Evolutionary conservation across 2,888 invertebrate species (phyloP).

Genomic region (Acanthosepion lycidas): DNA sequence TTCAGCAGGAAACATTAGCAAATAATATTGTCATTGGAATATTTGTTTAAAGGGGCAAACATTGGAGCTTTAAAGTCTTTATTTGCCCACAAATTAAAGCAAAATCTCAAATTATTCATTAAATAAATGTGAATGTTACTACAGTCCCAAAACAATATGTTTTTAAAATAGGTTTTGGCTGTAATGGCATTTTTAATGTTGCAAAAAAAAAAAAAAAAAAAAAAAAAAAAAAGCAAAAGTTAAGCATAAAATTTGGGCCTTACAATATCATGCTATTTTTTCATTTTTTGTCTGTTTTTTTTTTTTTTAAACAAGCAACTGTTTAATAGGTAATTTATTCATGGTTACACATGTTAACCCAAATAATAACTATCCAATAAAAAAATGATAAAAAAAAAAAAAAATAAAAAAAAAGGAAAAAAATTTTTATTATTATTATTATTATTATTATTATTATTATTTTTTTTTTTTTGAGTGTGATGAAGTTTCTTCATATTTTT

Average conservation of each 20-base stretch:
- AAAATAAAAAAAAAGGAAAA: no score
- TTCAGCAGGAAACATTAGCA: no score
- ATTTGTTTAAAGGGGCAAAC: no score
- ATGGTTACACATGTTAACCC: neutral
- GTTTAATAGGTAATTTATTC: neutral
- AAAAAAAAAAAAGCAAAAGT: neutral
- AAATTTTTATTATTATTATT: no score
- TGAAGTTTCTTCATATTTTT: no score
- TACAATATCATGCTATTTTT: neutral
- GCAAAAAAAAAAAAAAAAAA: neutral
- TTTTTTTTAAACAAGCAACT: neutral
- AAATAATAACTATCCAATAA: neutral
- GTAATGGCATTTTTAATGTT: neutral
- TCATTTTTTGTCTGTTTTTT: neutral
- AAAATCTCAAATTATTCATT: no score
- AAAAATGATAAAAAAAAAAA: neutral
- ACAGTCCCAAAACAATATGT: neutral
- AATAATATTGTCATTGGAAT: no score
- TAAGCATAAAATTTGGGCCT: neutral
- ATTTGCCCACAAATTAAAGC: no score
- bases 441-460: no score
- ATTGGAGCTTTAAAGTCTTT: no score
- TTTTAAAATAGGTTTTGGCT: neutral
- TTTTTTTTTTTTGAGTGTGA: neutral
- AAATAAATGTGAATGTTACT: no score